Evolutionary conservation across 2,797 vertebrate species (phyloP).

Genomic region (Setipinna tenuifilis): DNA sequence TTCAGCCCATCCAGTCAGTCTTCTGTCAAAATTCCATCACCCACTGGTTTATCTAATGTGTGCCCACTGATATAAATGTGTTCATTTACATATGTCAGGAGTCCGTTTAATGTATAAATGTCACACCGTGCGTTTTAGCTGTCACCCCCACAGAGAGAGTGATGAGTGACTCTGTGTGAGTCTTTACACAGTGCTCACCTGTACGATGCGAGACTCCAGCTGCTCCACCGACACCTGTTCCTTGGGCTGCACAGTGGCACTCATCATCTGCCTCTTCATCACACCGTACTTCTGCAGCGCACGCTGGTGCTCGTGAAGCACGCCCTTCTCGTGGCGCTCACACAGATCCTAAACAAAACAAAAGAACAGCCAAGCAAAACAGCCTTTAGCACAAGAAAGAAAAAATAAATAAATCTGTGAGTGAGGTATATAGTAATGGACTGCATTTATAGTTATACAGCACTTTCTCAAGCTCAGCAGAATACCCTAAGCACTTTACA

Average conservation of each 20-base stretch:
- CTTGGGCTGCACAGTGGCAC: constrained; percentile 84
- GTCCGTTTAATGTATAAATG: too few species aligned
- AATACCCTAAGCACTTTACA: too few species aligned
- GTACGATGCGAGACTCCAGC: constrained; percentile 92
- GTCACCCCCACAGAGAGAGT: not conserved
- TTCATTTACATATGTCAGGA: too few species aligned
- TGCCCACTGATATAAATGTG: not conserved
- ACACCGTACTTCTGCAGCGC: constrained; percentile 92
- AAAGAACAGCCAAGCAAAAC: too few species aligned
- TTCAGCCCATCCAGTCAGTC: not conserved
- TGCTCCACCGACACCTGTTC: constrained; percentile 90
- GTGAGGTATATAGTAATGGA: too few species aligned
- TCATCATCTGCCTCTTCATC: constrained; percentile 97
- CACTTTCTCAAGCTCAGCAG: too few species aligned
- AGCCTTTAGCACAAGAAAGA: not conserved
- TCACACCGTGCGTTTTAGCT: too few species aligned
- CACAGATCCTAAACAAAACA: constrained; percentile 84
- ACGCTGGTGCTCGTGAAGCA: constrained; percentile 93
- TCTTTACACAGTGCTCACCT: constrained; percentile 73
- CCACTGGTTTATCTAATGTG: not conserved
- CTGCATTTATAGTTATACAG: too few species aligned
- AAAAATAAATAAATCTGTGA: too few species aligned
- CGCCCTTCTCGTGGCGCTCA: constrained; percentile 95
- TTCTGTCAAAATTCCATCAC: not conserved
- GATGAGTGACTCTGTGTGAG: constrained; percentile 32